Base-by-base conservation (phyloP, 2,113 vertebrate species). In the Stercorarius parasiticus region DNA sequence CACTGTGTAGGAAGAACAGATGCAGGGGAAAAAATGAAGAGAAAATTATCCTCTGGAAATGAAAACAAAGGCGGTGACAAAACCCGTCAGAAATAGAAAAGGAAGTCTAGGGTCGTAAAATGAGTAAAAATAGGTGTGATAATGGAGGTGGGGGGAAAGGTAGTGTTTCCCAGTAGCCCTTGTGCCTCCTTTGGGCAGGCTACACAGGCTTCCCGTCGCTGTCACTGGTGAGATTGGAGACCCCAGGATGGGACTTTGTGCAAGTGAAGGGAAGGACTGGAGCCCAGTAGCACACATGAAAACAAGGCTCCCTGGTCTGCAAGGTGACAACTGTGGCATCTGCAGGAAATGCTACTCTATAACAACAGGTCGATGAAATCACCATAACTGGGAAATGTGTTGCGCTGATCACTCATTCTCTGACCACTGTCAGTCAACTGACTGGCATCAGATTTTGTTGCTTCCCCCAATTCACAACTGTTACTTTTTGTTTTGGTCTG, bases 401-500 rank as follows among this genome's bases (percentile, higher is more conserved):
- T 7, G 2, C 4, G 2, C 61, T 56, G 56, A 40, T 36, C 36
- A 6, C 25, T 81, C 36, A 0, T 8, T 38, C 76, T 58, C 38
- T 84, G 86, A 55, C 13, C 38, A 7, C 49, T 53, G 61, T 5
- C 74, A 69, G 42, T 15, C 25, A 90, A 27, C 36, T 32, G 49
- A 13, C 42, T 26, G 29, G 40, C 71, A 43, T 50, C 38, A 22
- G 12, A 7, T 53, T 69, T 47, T 91, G 16, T 59, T 85, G 14
- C 42, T 67, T 71, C 20, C 27, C 47, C 8, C 13, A 12, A 0
- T 34, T 76, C 65, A 72, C 45, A 43, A 65, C 13, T 40, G 69
- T 12, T 86, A 25, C 8, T 89, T 95, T 88, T 78, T 8, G 0
- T 13, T 50, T 62, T 12, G 7, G 13, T 49, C 56, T 53, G 42